Evolutionary conservation across 2,888 invertebrate species (phyloP), one percentile per base, ranked within the genome.

Genomic region (Leptogaster cylindrica): DNA sequence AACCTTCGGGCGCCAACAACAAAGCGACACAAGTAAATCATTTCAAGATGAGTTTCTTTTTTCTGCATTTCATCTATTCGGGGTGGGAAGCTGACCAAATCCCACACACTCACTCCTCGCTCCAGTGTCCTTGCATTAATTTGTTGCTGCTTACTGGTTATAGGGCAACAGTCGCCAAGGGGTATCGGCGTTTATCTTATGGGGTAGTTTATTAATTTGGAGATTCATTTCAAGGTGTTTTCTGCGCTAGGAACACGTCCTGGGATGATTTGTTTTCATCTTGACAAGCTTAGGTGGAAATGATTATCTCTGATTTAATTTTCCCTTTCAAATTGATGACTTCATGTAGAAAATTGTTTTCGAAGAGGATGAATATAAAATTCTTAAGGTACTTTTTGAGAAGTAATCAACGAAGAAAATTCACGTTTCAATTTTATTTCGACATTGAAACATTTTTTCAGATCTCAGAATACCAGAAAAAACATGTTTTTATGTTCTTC

Each of bases 241-340:
- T 14, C 12, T 39, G 18, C 25, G 5, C 25, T 16, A 36, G 31
- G 3, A 36, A 25, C 23, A 39, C 55, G 39, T 20, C 55, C 33
- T 3, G 20, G n/a, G 39, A 39, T 12, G 55, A 55, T 55, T 39
- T 55, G 36, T 20, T 20, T 55, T 23, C 12, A 18, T n/a, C 20
- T 20, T 39, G 39, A 20, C 25, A 55, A 6, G 23, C 36, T 55
- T 36, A 36, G 20, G 23, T 14, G 39, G 36, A 20, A 39, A 39
- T 55, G 55, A 55, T 55, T 55, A 55, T 55, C 20, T 25, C 8
- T 55, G 55, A 55, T 55, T 55, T 55, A 55, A 55, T 55, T 55
- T 55, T 55, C 36, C 18, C n/a, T n/a, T n/a, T n/a, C n/a, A n/a
- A n/a, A n/a, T n/a, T n/a, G n/a, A n/a, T n/a, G n/a, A n/a, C n/a